phyloP scores from a whole-genome alignment of 2,113 vertebrate species.

The Mesocricetus auratus region DNA sequence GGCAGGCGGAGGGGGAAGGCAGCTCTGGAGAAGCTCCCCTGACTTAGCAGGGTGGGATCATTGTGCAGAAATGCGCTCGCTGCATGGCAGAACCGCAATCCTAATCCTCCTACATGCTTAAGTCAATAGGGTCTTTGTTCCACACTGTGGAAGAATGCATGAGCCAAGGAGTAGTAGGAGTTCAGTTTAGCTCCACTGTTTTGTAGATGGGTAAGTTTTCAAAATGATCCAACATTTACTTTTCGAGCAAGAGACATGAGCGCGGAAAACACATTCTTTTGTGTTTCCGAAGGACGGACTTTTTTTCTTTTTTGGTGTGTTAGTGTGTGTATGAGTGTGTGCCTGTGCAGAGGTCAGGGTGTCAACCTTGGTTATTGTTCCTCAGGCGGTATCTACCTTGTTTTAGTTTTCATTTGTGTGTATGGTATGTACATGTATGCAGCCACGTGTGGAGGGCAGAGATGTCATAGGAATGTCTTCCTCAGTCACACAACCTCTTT shows the following conservation, averaged over 20 bases:
- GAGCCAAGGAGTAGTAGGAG: conserved; percentile 91
- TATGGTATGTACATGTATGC: background rate
- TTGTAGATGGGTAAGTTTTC: conserved; percentile 78
- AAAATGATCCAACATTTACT: conserved; percentile 77
- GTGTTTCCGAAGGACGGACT: background rate
- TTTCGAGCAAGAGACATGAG: background rate
- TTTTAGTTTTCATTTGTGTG: background rate
- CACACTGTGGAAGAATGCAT: conserved; percentile 89
- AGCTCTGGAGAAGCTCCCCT: conserved; percentile 62
- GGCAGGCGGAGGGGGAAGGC: background rate
- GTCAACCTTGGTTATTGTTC: background rate
- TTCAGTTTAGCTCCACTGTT: conserved; percentile 83
- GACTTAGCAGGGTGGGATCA: conserved; percentile 73
- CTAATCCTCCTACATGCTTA: conserved; percentile 85
- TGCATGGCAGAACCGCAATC: conserved; percentile 73
- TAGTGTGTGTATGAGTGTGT: background rate
- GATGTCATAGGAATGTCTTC: background rate
- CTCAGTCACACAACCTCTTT: background rate
- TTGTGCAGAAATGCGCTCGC: conserved; percentile 79
- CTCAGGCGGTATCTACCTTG: background rate
- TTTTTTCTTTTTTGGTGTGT: background rate
- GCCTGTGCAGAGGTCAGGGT: background rate
- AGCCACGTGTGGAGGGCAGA: background rate
- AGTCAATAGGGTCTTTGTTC: conserved; percentile 94
- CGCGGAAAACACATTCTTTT: conserved; percentile 3